Conservation (phyloP, 2,888 invertebrate genomes). For the Cryptocephalus moraei region DNA sequence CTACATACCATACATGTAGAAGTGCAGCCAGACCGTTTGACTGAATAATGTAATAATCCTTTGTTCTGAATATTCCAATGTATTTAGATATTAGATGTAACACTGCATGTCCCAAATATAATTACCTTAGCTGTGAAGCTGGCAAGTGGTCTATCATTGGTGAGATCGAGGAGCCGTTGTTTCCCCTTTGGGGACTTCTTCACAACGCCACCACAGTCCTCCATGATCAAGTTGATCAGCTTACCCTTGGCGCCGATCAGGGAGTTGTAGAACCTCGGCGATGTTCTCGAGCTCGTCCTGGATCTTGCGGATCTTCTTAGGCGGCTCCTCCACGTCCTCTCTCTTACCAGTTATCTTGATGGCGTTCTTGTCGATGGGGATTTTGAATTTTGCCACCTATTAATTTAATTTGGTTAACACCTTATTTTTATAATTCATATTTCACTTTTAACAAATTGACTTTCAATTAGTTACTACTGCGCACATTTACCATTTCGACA, state of each 20-base stretch:
- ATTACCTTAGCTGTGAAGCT: constrained; percentile 69
- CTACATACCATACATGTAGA: no score
- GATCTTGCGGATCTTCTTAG: constrained; percentile 81
- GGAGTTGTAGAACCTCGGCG: constrained; percentile 83
- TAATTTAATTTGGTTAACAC: no score
- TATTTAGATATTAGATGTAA: no score
- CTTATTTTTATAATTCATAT: no score
- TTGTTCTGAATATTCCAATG: no score
- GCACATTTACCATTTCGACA: no score
- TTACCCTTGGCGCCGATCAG: constrained; percentile 81
- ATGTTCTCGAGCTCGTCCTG: constrained; percentile 91
- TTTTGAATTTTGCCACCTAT: no score
- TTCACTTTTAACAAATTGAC: no score
- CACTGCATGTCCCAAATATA: no score
- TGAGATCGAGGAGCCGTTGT: constrained; percentile 70
- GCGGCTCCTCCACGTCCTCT: constrained; percentile 87
- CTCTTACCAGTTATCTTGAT: constrained; percentile 86
- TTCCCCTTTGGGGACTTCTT: constrained; percentile 93
- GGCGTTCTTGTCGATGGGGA: constrained; percentile 77
- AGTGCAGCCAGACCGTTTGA: no score
- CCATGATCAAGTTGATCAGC: constrained; percentile 89
- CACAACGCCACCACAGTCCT: constrained; percentile 94
- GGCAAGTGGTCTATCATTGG: constrained; percentile 78
- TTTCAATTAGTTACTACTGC: no score
- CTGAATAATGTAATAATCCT: no score